Evolutionary conservation across 2,797 vertebrate genomes (phyloP), one percentile per base, ranked within the genome.

Genomic region (Thunnus albacares): DNA sequence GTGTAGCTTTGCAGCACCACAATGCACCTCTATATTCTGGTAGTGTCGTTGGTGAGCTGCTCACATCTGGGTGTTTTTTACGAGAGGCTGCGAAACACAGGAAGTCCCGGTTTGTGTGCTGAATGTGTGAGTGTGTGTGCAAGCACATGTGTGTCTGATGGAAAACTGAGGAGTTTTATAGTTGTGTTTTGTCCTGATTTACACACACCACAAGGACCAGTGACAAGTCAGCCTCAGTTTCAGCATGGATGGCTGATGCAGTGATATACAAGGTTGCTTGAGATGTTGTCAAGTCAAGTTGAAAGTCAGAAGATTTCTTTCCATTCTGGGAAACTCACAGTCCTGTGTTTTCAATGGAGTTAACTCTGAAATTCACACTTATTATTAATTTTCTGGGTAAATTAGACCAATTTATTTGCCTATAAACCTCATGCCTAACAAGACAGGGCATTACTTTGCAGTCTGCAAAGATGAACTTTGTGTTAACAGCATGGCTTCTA

Each of bases 11-110:
- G 73, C 53, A 2, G 84, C 66, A 79, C 85, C 90, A 95, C 93
- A 95, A 94, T 94, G 89, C 84, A 86, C 87, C 90, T 94, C 93
- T 93, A 90, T 95, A 80, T 87, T 93, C 79, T 79, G 86, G 77
- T 77, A 12, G 83, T 83, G 89, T 91, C 71, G 87, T 88, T 74
- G 76, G 82, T 82, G 86, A 87, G 89, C 88, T 57, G 85, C 87
- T 92, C 89, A 94, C 94, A 95, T 95, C 92, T 95, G 94, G 92
- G 92, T 89, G 86, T 83, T 94, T 94, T 95, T 95, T 94, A 93
- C 82, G 80, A 93, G 92, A 80, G 84, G 72, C 88, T 85, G 77
- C 81, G 78, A 91, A 93, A 90, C 87, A 92, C 92, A 94, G 92
- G 93, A 95, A 95, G 93, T 90, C 82, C 59, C 77, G 30, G 66